Conservation (phyloP, 2,113 vertebrate genomes). For the Hypomesus transpacificus region DNA sequence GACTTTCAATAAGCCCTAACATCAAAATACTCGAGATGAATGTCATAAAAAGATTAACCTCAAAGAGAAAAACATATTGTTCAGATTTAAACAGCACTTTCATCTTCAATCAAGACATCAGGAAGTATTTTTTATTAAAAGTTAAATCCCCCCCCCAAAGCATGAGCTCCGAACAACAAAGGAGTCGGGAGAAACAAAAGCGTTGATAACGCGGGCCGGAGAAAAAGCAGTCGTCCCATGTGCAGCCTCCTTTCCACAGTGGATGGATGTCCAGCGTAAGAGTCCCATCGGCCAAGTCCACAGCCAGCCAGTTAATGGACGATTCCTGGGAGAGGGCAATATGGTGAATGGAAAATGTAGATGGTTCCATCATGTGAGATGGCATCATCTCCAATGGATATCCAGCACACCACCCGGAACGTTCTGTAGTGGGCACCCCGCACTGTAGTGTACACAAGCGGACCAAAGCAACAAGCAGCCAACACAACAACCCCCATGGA, state of each 20-base stretch:
- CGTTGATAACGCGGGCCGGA: slow-evolving; percentile 30
- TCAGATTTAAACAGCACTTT: slow-evolving; percentile 36
- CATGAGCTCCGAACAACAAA: slow-evolving; percentile 28
- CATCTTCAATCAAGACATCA: slow-evolving; percentile 36
- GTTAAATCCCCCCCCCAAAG: slow-evolving; percentile 6
- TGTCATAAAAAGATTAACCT: slow-evolving; percentile 1
- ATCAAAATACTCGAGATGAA: slow-evolving; percentile 8
- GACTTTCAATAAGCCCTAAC: neutral
- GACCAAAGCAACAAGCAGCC: neutral
- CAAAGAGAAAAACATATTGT: slow-evolving; percentile 1
- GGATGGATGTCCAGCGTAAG: slow-evolving; percentile 55
- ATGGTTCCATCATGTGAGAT: slow-evolving; percentile 43
- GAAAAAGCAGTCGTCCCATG: slow-evolving; percentile 42
- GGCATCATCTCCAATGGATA: slow-evolving; percentile 59
- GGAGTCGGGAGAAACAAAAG: slow-evolving; percentile 50
- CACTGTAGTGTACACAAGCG: neutral
- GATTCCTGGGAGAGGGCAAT: slow-evolving; percentile 56
- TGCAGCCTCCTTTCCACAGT: slow-evolving; percentile 44
- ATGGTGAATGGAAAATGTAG: slow-evolving; percentile 53
- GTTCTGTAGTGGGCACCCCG: too few species aligned
- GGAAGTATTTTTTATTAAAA: slow-evolving; percentile 7
- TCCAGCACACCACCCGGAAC: slow-evolving; percentile 35
- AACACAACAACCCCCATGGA: slow-evolving; percentile 29
- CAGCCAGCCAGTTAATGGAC: slow-evolving; percentile 54
- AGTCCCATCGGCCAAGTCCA: slow-evolving; percentile 51